phyloP scores from a whole-genome alignment of 1,140 invertebrate species.

The Coptotermes formosanus region DNA sequence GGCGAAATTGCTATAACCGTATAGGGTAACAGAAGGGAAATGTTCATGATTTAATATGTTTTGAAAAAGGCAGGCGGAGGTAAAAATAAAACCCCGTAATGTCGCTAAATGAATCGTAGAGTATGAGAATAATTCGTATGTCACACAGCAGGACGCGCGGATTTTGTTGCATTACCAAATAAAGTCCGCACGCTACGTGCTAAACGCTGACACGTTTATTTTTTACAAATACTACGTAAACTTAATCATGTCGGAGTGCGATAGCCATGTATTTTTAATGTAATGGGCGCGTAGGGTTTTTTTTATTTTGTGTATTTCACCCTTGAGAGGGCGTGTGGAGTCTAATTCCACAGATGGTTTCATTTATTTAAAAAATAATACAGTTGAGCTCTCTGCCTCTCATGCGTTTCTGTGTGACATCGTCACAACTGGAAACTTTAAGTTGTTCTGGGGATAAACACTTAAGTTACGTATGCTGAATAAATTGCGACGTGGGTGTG shows the following conservation, averaged over 20 bases:
- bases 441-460: background rate
- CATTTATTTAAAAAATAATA: conserved; percentile 16
- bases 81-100: background rate
- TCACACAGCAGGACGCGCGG: background rate
- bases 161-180: background rate
- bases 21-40: no score
- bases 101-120: background rate
- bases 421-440: background rate
- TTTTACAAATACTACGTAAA: background rate
- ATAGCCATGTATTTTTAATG: background rate
- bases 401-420: background rate
- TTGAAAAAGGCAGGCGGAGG: background rate
- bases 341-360: conserved; percentile 5
- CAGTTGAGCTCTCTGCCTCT: background rate
- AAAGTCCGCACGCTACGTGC: background rate
- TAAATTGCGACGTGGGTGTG: no score
- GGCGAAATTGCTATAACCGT: no score
- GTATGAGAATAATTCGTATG: background rate
- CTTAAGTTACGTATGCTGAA: background rate
- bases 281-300: background rate
- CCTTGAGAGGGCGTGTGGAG: background rate
- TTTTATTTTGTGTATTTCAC: background rate
- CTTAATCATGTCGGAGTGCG: background rate
- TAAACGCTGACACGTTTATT: background rate
- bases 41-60: no score